Conservation (phyloP, 2,888 invertebrate genomes). For the Patella pellucida region DNA sequence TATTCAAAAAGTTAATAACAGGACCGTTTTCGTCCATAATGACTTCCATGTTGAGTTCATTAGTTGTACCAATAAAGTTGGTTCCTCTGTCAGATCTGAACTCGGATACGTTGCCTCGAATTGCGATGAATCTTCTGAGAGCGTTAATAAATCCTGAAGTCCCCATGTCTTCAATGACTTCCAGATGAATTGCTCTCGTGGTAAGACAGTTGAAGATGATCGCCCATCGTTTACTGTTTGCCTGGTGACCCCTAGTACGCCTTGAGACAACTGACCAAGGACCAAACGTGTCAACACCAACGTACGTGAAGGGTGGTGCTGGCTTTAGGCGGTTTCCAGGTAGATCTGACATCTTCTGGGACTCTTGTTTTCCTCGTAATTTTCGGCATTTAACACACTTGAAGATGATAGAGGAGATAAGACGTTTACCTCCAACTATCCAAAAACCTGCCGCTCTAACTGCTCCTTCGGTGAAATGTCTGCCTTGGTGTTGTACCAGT, state of each 20-base stretch:
- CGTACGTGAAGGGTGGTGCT: constrained; percentile 36
- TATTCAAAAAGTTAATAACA: constrained; percentile 19
- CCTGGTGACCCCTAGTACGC: constrained; percentile 15
- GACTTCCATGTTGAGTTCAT: constrained; percentile 19
- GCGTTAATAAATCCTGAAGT: constrained; percentile 32
- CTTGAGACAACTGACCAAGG: constrained; percentile 18
- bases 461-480: constrained; percentile 26
- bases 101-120: constrained; percentile 24
- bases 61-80: constrained; percentile 27
- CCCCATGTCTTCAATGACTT: constrained; percentile 28
- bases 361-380: constrained; percentile 22
- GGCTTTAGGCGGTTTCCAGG: constrained; percentile 26
- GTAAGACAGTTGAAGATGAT: constrained; percentile 26
- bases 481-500: constrained; percentile 27
- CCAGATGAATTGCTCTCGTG: constrained; percentile 27
- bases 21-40: constrained; percentile 24
- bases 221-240: constrained; percentile 20
- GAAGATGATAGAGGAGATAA: constrained; percentile 25
- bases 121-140: constrained; percentile 22
- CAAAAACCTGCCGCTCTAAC: constrained; percentile 35
- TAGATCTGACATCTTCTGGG: constrained; percentile 30
- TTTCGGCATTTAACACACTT: constrained; percentile 36
- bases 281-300: constrained; percentile 30
- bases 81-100: constrained; percentile 24
- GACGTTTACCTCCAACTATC: constrained; percentile 32